A percentile compares a stretch with the other conserved stretches of the same genome.
These are phyloP conservation scores for Pseudanteris insignis DNA, from an alignment of 2,888 invertebrate species.

Conservation along the genomic window DNA sequence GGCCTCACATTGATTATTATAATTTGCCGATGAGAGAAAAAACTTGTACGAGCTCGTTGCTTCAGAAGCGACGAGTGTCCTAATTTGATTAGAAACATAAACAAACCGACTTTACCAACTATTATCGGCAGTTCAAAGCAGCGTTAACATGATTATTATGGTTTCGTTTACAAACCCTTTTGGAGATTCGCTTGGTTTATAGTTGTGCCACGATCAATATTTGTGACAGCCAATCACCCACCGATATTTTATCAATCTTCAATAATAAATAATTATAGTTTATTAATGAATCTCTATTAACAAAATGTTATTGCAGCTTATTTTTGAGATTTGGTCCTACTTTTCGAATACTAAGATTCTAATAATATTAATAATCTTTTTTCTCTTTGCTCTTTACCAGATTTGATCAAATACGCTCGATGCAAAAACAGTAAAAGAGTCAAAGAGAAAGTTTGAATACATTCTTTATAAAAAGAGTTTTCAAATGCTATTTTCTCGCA, in stretches of 20 bases:
- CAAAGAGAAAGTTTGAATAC: constrained; percentile 11
- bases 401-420: constrained; percentile 1
- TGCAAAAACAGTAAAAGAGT: constrained; percentile 8
- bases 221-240: not conserved
- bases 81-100: constrained; percentile 21
- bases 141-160: constrained; percentile 22
- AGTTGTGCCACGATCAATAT: constrained; percentile 12
- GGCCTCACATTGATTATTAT: no score
- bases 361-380: no score
- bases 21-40: no score
- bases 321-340: no score
- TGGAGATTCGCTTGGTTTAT: constrained; percentile 9
- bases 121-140: constrained; percentile 19
- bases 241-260: no score
- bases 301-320: no score
- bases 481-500: constrained; percentile 30
- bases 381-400: not conserved
- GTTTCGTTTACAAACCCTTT: constrained; percentile 9
- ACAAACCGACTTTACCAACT: constrained; percentile 10
- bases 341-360: no score
- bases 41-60: no score
- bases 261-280: no score
- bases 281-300: no score
- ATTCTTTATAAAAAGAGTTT: constrained; percentile 15
- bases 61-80: no score